Evolutionary conservation across 2,888 invertebrate species (phyloP).

Genomic region (Carabus problematicus): DNA sequence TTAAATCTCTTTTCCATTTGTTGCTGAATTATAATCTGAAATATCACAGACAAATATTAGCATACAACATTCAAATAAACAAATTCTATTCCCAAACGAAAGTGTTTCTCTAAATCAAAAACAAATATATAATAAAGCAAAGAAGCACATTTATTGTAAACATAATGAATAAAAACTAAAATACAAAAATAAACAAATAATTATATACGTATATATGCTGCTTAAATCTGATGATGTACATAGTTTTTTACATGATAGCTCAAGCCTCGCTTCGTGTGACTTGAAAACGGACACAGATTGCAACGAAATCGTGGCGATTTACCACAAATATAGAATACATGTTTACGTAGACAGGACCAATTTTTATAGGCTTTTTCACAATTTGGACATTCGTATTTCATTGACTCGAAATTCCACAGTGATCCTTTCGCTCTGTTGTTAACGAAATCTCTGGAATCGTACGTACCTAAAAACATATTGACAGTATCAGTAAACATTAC

Average conservation of each 20-base stretch:
- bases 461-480: slow-evolving; percentile 29
- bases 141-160: background rate
- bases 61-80: background rate
- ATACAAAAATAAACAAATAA: slow-evolving; percentile 22
- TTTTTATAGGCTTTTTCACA: slow-evolving; percentile 50
- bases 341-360: slow-evolving; percentile 38
- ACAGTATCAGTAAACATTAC: background rate
- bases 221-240: slow-evolving; percentile 16
- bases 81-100: background rate
- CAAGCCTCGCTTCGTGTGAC: slow-evolving; percentile 41
- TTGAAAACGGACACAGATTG: slow-evolving; percentile 29
- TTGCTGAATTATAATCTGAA: background rate
- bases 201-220: slow-evolving; percentile 19
- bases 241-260: slow-evolving; percentile 43
- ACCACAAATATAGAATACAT: slow-evolving; percentile 39
- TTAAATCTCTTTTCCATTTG: slow-evolving; percentile 46
- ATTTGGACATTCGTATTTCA: slow-evolving; percentile 55
- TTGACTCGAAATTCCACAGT: slow-evolving; percentile 38
- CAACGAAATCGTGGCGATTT: slow-evolving; percentile 38
- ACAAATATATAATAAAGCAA: slow-evolving; percentile 3
- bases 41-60: slow-evolving; percentile 1
- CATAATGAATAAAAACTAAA: slow-evolving; percentile 13
- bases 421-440: slow-evolving; percentile 11
- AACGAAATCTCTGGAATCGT: background rate
- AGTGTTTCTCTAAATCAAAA: background rate